Conservation (phyloP, 2,888 invertebrate species). For the Abrostola triplasia region DNA sequence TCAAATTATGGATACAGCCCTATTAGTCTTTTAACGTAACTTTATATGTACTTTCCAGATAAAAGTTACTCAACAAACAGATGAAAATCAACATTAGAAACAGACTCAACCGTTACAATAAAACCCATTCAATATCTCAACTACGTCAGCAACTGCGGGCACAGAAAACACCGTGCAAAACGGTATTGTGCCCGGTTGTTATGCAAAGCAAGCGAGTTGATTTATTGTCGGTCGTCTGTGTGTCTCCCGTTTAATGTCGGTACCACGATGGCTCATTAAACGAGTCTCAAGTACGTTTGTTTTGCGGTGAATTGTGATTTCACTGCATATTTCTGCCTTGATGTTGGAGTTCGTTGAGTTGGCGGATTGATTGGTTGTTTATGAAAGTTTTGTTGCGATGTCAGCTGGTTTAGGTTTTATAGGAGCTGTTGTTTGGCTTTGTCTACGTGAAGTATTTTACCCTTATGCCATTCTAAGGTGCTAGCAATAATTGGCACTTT, state of each 20-base stretch:
- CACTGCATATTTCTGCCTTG: background rate
- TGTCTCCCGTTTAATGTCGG: conserved; percentile 40
- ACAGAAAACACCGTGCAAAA: conserved; percentile 29
- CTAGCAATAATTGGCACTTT: no score
- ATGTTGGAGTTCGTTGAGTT: background rate
- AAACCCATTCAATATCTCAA: conserved; percentile 25
- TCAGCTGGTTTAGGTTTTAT: background rate
- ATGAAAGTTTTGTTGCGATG: background rate
- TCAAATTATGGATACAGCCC: no score
- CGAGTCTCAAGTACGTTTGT: conserved; percentile 24
- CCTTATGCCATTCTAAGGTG: no score
- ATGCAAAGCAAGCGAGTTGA: conserved; percentile 48
- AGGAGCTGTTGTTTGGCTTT: no score
- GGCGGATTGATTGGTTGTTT: background rate
- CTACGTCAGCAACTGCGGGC: background rate
- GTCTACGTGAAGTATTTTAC: no score
- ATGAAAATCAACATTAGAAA: background rate
- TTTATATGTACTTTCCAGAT: background rate
- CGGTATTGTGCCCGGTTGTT: conserved; percentile 42
- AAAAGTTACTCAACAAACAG: background rate
- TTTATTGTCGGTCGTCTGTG: conserved; percentile 36
- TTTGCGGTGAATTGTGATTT: conserved; percentile 17
- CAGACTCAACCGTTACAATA: no score
- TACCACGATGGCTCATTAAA: conserved; percentile 41
- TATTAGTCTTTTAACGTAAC: background rate